phyloP scores from a whole-genome alignment of 2,888 invertebrate species.

The Nemapogon koenigi region DNA sequence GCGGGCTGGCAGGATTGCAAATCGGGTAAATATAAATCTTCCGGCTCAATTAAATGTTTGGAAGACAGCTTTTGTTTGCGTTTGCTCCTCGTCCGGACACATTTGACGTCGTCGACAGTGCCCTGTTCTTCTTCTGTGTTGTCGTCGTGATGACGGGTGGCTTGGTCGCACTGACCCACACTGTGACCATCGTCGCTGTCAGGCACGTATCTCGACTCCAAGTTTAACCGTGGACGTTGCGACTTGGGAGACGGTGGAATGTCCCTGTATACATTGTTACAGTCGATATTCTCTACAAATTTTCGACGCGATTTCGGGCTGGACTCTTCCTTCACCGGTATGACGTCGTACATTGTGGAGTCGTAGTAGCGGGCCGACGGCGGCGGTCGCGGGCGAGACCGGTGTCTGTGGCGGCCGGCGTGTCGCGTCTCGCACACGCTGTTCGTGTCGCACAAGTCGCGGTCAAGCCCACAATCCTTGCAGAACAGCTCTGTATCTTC shows the following conservation, averaged over 20 bases:
- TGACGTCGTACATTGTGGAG: conserved; percentile 38
- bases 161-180: too few relatives aligned
- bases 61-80: too few relatives aligned
- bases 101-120: too few relatives aligned
- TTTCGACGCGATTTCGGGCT: conserved; percentile 44
- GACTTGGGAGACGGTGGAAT: conserved; percentile 48
- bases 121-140: too few relatives aligned
- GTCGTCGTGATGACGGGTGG: too few relatives aligned
- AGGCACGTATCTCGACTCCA: conserved; percentile 32
- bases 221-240: conserved; percentile 39
- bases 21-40: too few relatives aligned
- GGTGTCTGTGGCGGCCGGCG: conserved; percentile 24
- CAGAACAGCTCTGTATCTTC: background rate
- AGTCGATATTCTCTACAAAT: conserved; percentile 28
- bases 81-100: too few relatives aligned
- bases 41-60: too few relatives aligned
- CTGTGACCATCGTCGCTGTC: too few relatives aligned
- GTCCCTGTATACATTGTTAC: conserved; percentile 34
- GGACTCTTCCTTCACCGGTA: conserved; percentile 50
- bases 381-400: conserved; percentile 23
- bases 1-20: too few relatives aligned
- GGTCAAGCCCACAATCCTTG: conserved; percentile 10
- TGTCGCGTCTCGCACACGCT: conserved; percentile 44
- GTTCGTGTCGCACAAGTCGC: conserved; percentile 30
- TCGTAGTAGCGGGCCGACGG: conserved; percentile 32